A percentile compares a stretch with the other conserved stretches of the same genome.
Evolutionary conservation across 2,113 vertebrate genomes (phyloP).

Genomic region (Leuciscus idus): DNA sequence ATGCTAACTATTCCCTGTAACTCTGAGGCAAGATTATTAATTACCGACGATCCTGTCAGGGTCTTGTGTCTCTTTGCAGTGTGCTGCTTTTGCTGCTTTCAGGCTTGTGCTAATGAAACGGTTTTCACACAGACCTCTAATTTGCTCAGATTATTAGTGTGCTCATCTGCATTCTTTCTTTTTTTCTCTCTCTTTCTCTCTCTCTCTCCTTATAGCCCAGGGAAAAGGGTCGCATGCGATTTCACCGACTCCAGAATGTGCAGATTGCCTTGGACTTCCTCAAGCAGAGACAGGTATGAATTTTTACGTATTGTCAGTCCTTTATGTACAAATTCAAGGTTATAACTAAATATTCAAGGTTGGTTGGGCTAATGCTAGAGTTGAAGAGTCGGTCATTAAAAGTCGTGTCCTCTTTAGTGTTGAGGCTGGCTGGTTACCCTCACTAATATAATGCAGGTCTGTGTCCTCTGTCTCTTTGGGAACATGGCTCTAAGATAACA

Average conservation of each 20-base stretch:
- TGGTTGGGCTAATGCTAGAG: not conserved
- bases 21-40: not conserved
- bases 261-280: slow-evolving; percentile 81
- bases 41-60: not conserved
- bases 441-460: not conserved
- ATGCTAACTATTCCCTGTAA: not conserved
- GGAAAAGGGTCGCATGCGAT: slow-evolving; percentile 82
- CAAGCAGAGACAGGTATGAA: slow-evolving; percentile 79
- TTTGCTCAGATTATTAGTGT: not conserved
- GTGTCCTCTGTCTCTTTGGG: not conserved
- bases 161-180: slow-evolving; percentile 15
- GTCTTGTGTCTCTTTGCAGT: slow-evolving; percentile 23
- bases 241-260: slow-evolving; percentile 80
- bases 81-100: slow-evolving; percentile 47
- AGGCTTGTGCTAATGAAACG: slow-evolving; percentile 24
- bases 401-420: not conserved
- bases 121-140: slow-evolving; percentile 19
- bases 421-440: not conserved
- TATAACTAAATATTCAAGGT: not conserved
- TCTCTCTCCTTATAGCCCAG: slow-evolving; percentile 69
- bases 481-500: not conserved
- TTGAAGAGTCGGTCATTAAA: not conserved
- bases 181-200: slow-evolving; percentile 23
- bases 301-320: not conserved
- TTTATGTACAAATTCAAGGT: not conserved